Conservation (phyloP, 2,797 vertebrate genomes). For the Discoglossus pictus region DNA sequence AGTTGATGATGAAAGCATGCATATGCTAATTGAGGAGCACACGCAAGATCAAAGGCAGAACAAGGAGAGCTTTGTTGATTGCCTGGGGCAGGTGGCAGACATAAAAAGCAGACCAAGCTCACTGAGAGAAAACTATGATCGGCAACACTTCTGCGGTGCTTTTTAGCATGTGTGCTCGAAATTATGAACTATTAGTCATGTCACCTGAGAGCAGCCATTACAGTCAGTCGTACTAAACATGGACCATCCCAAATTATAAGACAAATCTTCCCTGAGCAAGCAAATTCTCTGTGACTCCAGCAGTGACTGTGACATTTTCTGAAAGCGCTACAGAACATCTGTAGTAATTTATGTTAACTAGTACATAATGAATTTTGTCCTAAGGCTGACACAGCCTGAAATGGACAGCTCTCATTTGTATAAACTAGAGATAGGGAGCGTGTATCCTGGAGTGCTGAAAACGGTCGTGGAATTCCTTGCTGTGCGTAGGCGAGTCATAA, state of each 20-base stretch:
- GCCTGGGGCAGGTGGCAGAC: conserved; percentile 77
- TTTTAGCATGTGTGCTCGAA: conserved; percentile 12
- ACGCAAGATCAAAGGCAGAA: conserved; percentile 84
- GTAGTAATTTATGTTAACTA: too few relatives aligned
- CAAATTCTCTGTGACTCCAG: too few relatives aligned
- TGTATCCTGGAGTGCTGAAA: too few relatives aligned
- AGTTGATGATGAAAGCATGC: conserved; percentile 75
- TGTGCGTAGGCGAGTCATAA: too few relatives aligned
- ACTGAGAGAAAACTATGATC: conserved; percentile 50
- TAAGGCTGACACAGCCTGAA: too few relatives aligned
- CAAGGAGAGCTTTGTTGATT: conserved; percentile 81
- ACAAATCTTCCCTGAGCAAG: background rate
- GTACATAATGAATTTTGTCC: too few relatives aligned
- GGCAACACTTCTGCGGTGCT: conserved; percentile 26
- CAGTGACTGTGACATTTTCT: too few relatives aligned
- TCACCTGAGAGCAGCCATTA: background rate
- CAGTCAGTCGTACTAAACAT: background rate
- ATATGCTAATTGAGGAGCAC: conserved; percentile 80
- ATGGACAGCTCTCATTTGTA: too few relatives aligned
- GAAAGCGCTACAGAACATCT: too few relatives aligned
- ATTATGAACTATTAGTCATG: conserved; percentile 3
- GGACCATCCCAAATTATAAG: too few relatives aligned
- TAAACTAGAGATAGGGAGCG: too few relatives aligned
- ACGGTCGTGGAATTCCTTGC: too few relatives aligned
- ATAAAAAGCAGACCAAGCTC: conserved; percentile 51